phyloP scores from a whole-genome alignment of 2,888 invertebrate species.

The Diabrotica balteata region DNA sequence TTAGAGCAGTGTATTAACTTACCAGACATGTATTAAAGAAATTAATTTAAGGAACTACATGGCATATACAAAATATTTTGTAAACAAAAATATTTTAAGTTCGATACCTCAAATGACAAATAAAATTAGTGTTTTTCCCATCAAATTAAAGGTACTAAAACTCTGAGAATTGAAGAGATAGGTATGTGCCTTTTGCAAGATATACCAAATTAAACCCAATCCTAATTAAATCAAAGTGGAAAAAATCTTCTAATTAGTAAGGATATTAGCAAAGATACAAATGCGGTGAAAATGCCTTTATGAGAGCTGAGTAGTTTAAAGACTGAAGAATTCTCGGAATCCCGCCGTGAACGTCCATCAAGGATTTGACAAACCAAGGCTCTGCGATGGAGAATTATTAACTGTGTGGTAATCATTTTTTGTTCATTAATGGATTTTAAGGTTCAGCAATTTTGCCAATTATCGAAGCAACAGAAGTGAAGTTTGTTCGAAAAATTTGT shows the following conservation, averaged over 20 bases:
- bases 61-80: no score
- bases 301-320: conserved; percentile 12
- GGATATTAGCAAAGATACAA: conserved; percentile 16
- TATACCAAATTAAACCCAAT: conserved; percentile 23
- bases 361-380: conserved; percentile 14
- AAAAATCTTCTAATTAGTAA: conserved; percentile 39
- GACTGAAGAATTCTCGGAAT: conserved; percentile 15
- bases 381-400: conserved; percentile 4
- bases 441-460: conserved; percentile 12
- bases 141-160: no score
- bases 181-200: conserved; percentile 6
- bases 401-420: conserved; percentile 4
- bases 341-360: conserved; percentile 11
- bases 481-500: neutral
- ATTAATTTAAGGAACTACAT: no score
- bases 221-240: conserved; percentile 36
- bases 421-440: conserved; percentile 8
- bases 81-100: no score
- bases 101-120: no score
- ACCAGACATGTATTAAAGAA: no score
- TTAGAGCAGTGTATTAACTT: no score
- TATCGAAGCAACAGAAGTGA: neutral
- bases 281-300: conserved; percentile 14
- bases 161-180: neutral
- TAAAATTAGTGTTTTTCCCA: no score